phyloP scores from a whole-genome alignment of 2,113 vertebrate species.

The Hyaena hyaena region DNA sequence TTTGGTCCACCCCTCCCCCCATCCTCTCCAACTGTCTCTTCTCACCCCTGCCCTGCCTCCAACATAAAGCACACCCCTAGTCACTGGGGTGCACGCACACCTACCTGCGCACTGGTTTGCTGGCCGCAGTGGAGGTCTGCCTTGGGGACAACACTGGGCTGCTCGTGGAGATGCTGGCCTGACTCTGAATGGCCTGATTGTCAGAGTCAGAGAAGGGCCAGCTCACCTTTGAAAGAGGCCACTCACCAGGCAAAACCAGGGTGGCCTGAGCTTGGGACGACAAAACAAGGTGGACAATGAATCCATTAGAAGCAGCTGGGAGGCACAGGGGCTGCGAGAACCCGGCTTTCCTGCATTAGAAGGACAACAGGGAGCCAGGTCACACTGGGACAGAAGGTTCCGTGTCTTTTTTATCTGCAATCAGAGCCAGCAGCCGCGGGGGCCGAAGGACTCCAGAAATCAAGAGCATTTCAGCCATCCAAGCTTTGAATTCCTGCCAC shows the following conservation, averaged over 20 bases:
- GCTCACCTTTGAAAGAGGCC: conserved; percentile 41
- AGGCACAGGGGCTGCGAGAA: neutral
- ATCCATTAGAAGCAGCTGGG: neutral
- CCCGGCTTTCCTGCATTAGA: neutral
- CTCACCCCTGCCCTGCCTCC: neutral
- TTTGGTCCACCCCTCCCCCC: fast-evolving
- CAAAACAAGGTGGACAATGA: neutral
- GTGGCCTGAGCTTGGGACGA: neutral
- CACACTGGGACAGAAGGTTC: neutral
- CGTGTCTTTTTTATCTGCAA: neutral
- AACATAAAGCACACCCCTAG: neutral
- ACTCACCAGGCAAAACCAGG: neutral
- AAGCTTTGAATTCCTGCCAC: neutral
- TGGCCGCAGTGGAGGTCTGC: neutral
- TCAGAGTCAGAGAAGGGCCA: neutral
- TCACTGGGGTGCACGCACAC: fast-evolving
- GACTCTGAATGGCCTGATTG: neutral
- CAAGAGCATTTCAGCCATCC: neutral
- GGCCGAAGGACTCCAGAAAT: neutral
- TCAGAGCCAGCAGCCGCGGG: neutral
- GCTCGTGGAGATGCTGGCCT: neutral
- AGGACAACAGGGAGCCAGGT: neutral
- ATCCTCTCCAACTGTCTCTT: fast-evolving
- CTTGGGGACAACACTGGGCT: neutral
- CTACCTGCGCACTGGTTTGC: fast-evolving